Evolutionary conservation across 2,797 vertebrate genomes (phyloP).

Genomic region (Malurus splendens): DNA sequence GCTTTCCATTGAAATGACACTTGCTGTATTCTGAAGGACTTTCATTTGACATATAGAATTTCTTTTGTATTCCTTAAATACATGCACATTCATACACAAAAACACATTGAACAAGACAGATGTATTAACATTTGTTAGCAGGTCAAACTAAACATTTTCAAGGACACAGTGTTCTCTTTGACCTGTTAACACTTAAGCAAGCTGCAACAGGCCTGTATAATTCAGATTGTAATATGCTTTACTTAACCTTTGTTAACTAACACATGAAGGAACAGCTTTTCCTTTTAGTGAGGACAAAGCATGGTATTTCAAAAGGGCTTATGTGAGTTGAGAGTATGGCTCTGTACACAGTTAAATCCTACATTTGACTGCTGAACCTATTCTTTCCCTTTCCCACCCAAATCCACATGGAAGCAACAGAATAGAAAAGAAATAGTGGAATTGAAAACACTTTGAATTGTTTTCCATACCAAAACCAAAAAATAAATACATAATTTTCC

Average conservation of each 20-base stretch:
- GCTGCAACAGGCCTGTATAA: constrained; percentile 15
- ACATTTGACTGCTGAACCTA: not conserved
- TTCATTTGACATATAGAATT: not conserved
- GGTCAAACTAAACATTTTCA: constrained; percentile 33
- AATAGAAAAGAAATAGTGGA: not conserved
- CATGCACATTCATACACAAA: constrained; percentile 22
- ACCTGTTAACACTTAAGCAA: constrained; percentile 42
- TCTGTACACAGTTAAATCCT: constrained; percentile 17
- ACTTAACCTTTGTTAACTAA: constrained; percentile 52
- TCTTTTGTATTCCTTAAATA: constrained; percentile 29
- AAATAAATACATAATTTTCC: not conserved
- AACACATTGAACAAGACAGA: not conserved
- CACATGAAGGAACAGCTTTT: constrained; percentile 44
- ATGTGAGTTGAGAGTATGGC: not conserved
- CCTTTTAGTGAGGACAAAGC: constrained; percentile 38
- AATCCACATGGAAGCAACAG: not conserved
- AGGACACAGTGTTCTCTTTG: constrained; percentile 19
- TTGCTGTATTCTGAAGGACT: constrained; percentile 14
- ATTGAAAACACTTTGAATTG: not conserved
- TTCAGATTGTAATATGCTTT: constrained; percentile 45
- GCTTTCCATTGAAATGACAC: not conserved
- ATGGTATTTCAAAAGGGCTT: constrained; percentile 42
- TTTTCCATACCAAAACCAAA: not conserved
- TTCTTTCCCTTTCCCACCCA: not conserved
- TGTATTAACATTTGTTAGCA: constrained; percentile 31